Conservation (phyloP, 2,797 vertebrate species). For the Miichthys miiuy region DNA sequence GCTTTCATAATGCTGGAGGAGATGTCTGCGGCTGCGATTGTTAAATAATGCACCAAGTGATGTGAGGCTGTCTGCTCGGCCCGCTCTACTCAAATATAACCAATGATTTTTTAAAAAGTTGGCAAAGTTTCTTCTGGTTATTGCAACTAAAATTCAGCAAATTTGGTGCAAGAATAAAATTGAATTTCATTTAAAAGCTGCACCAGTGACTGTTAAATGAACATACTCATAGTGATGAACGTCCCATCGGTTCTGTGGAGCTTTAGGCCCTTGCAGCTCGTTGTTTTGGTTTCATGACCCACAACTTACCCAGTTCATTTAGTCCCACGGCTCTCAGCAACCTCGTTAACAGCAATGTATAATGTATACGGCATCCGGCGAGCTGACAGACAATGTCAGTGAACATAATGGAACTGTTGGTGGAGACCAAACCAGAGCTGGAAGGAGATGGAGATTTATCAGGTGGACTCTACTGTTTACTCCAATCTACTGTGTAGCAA, state of each 20-base stretch:
- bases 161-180: background rate
- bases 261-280: background rate
- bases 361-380: background rate
- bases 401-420: background rate
- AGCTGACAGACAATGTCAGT: background rate
- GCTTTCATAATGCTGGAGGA: conserved; percentile 46
- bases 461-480: too few species aligned
- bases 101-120: background rate
- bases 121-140: background rate
- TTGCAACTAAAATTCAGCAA: background rate
- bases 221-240: background rate
- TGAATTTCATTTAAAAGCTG: background rate
- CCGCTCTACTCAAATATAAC: background rate
- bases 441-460: background rate
- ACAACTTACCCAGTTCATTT: background rate
- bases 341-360: background rate
- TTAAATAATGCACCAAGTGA: conserved; percentile 24
- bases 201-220: background rate
- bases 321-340: background rate
- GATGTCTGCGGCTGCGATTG: conserved; percentile 11
- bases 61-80: conserved; percentile 19
- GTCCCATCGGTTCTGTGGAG: background rate
- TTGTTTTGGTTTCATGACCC: background rate
- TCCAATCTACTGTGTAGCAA: too few species aligned
- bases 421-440: background rate